Base-by-base conservation (phyloP, 2,113 vertebrate species). In the Oncorhynchus keta region DNA sequence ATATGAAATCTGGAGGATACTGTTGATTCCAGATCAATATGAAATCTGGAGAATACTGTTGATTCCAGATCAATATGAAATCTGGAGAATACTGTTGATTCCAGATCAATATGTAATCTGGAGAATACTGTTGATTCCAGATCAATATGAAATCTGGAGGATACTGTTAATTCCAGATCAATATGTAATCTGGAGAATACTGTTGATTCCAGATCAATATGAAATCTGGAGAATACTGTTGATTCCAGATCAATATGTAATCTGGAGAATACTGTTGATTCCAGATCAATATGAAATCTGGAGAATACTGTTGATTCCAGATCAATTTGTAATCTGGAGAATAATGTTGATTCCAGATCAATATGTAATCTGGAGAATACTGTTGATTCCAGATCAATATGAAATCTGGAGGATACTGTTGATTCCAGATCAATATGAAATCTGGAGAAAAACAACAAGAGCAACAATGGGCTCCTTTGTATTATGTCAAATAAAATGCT, bases 401-500 rank as follows among this genome's bases (percentile, higher is more conserved):
- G 14, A 24, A 5, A 26, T 65, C 20, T 26, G 13, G 35, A 45
- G 22, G 24, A 77, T n/a, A 30, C 3, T 68, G 35, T 11, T 24
- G 72, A 61, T 35, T 55, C 51, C 3, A 18, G 14, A 55, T 55
- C 51, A 62, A 24, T 20, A 20, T 57, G 14, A 24, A 5, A 28
- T 65, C 20, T 18, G 5, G 35, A 75, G 12, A 1, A 45, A 65
- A 35, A 16, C 28, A 39, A 24, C n/a, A 24, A 73, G 64, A 26
- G 62, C 24, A 78, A 22, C 49, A 57, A 57, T 32, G 39, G 61
- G 22, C 69, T 71, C 79, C 67, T 61, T 66, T 75, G n/a, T 68
- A 68, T 65, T 64, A 76, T 71, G 48, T 83, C 66, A 30, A 84
- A 86, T 84, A 86, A 82, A 86, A 84, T 67, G 28, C 30, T 64